Evolutionary conservation across 2,888 invertebrate genomes (phyloP), one percentile per base, ranked within the genome.

Genomic region (Alviniconcha strummeri): DNA sequence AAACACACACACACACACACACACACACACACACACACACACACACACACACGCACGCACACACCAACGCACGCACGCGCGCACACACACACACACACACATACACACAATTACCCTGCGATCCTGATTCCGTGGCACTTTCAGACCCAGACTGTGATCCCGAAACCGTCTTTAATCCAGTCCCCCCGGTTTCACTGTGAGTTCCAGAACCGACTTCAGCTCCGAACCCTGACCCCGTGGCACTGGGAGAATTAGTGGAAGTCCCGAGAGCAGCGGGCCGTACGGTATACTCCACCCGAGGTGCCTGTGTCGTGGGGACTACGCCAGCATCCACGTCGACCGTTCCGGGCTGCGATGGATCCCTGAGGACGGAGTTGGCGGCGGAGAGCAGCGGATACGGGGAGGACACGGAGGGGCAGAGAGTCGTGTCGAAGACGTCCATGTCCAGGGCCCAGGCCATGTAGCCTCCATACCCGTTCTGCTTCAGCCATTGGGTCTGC

Each of bases 381-480:
- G 80, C n/a, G 54, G 80, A 54, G 54, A 80, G 56, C n/a, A 80
- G 69, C n/a, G 80, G 80, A 55, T 69, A 67, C 67, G 36, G 67
- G 74, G n/a, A 19, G 74, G 74, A 60, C 60, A 36, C 19, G 19
- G 77, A 60, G 77, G 77, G 60, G 60, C 77, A 60, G 36, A 77
- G 77, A 36, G 9, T 1, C 7, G 57, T 69, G 56, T 11, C 36
- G 74, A 81, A 81, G 74, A 60, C 57, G 15, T 81, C 81, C 36
- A 36, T 56, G 60, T 81, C 81, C 74, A 81, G 55, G 60, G 74
- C 19, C 74, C 74, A 72, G 7, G 56, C 19, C 60, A 67, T 56
- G 60, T 69, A 81, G 36, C 81, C 81, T 0, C 81, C 81, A 17
- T n/a, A 81, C 3, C 81, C 81, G 71, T 74, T 19, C 57, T 15